Base-by-base conservation (phyloP, 2,113 vertebrate species). In the Melanerpes formicivorus region DNA sequence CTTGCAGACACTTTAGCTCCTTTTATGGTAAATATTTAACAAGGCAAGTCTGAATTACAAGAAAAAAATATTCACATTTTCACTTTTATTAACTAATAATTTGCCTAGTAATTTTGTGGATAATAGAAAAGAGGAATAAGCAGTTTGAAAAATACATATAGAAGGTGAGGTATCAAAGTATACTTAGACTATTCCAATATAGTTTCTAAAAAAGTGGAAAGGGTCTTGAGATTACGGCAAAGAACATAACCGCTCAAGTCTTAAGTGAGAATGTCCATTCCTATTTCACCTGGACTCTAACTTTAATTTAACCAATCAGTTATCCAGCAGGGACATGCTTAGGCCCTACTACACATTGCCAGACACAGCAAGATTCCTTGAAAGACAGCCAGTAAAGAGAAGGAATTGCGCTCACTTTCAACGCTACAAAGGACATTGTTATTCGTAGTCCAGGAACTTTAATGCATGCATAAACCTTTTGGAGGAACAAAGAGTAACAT, bases 401-500 rank as follows among this genome's bases (percentile, higher is more conserved):
- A 85, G 21, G 52, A 93, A 90, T 88, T 4, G 2, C 6, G 5
- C 21, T 81, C 62, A 59, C 34, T 87, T 89, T 94, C 90, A 93
- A 75, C 87, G 60, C 56, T 92, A 89, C 72, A 60, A 73, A 94
- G 69, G 48, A 90, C 73, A 77, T 90, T 80, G 69, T 83, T 94
- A 95, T 94, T 96, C 95, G 94, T 76, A 94, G 91, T 56, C 76
- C 56, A 67, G 70, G 89, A 88, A 75, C 72, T 85, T 96, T 88
- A 95, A 72, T 78, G 87, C 81, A 93, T 92, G 89, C 48, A 96
- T 84, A 96, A 96, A 93, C 60, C 69, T 92, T 63, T 59, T 69
- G 76, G 52, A 92, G 65, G n/a, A 91, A 84, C 60, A 62, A 87
- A 71, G 63, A 86, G 60, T 80, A 96, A 88, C 66, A 23, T 42